phyloP scores from a whole-genome alignment of 2,888 invertebrate genomes.

The Perizoma affinitatum region DNA sequence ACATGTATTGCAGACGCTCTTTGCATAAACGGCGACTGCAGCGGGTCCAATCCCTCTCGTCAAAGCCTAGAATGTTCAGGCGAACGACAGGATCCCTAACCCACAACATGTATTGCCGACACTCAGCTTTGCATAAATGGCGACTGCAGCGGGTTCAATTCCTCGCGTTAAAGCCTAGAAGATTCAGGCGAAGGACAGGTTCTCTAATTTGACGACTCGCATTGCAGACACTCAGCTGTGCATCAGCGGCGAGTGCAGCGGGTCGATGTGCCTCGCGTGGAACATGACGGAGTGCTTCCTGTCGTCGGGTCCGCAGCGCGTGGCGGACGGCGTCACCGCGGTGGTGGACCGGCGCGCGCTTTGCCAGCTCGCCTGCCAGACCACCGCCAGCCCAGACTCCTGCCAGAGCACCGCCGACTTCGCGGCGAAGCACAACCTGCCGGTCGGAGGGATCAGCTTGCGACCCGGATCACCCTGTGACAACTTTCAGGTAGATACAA shows the following conservation, averaged over 20 bases:
- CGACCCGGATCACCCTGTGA: constrained; percentile 99
- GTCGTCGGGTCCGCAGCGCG: constrained; percentile 88
- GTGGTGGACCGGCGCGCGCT: constrained; percentile 92
- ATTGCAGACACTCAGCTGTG: constrained; percentile 88
- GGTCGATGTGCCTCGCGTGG: constrained; percentile 97
- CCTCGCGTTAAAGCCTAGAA: too few species aligned
- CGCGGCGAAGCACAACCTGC: constrained; percentile 87
- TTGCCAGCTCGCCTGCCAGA: constrained; percentile 98
- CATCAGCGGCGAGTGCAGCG: constrained; percentile 95
- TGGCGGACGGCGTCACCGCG: constrained; percentile 70
- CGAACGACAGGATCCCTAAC: too few species aligned
- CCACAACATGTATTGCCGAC: constrained; percentile 52
- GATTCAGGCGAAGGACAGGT: too few species aligned
- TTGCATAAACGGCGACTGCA: constrained; percentile 95
- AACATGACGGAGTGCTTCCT: constrained; percentile 97
- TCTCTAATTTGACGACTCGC: too few species aligned
- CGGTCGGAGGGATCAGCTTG: constrained; percentile 92
- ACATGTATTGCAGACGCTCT: constrained; percentile 81
- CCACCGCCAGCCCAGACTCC: constrained; percentile 88
- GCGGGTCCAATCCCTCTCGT: constrained; percentile 87
- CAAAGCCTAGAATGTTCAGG: too few species aligned
- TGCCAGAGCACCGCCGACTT: constrained; percentile 96
- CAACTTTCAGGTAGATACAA: constrained; percentile 91
- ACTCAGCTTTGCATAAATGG: constrained; percentile 94
- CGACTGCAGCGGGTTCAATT: constrained; percentile 94